Base-by-base conservation (phyloP, 2,113 vertebrate genomes). In the Barbus barbus region DNA sequence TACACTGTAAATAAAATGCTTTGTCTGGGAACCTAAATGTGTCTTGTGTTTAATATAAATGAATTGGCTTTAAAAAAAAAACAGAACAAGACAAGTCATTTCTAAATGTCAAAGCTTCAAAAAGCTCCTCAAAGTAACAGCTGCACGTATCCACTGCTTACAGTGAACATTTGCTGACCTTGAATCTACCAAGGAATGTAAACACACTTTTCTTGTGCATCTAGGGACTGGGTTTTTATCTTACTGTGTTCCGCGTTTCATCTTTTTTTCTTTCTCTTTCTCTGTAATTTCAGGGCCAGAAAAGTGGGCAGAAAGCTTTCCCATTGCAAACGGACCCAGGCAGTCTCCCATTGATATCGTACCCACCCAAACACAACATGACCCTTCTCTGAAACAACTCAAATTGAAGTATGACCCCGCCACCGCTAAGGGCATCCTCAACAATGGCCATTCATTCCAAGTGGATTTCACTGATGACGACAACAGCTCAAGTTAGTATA, bases 261-360 rank as follows among this genome's bases (percentile, higher is more conserved):
- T 51, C 14, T 31, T 51, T 36, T 38, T n/a, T n/a, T n/a, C n/a
- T n/a, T 38, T 38, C 24, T 72, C 3, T 20, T 48, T 3, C 33
- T 26, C 16, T 58, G n/a, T 60, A 20, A 41, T 84, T 83, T 5
- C 63, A 99, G 98, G 98, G 79, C 98, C 97, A 79, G 86, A 93
- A 75, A 95, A 85, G 26, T 99, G 98, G 98, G 93, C 51, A 20
- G 89, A 94, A 26, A 81, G 93, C 28, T 99, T 94, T 60, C 96
- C 97, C 5, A 36, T 97, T 0, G 97, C 97, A 14, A 92, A 96
- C 20, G 97, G 98, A 73, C 89, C 95, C 83, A 93, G 96, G 16
- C 98, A 99, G 91, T 99, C 97, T 88, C 98, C 97, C 0, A 97
- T 99, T 3, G 94, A 98, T 90, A 97, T 99, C 20, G 92, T 95